Base-by-base conservation (phyloP, 2,113 vertebrate species). In the Serinus canaria region DNA sequence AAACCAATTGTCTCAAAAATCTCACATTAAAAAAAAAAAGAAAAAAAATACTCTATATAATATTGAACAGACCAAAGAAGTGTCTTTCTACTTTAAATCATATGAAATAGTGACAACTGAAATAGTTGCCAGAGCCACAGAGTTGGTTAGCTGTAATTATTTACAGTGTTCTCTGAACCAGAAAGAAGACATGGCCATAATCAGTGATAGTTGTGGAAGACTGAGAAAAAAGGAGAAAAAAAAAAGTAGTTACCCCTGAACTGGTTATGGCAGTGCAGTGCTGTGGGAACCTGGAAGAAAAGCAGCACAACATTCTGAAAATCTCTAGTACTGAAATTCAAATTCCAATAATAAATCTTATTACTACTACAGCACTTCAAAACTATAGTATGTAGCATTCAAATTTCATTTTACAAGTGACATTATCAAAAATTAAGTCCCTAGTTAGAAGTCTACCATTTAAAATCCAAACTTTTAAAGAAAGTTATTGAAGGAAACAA, bases 161-260 rank as follows among this genome's bases (percentile, higher is more conserved):
- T 87, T 39, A 43, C 9, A 23, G 14, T 6, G 16, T 44, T 63
- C n/a, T 76, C 44, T 59, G 44, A 37, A 95, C 28, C 33, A 90
- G 68, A 81, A 90, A 44, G 11, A 81, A 24, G 35, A 44, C 9
- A 39, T 4, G 1, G 7, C 12, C n/a, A 15, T 35, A 30, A 13
- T 77, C 23, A 33, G 28, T 39, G 27, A 72, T 3, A 39, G n/a
- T 8, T 84, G 69, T 49, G 37, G 22, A 37, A 59, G 13, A 24
- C 2, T 10, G 20, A 9, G 1, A 9, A 41, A 37, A 35, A 35
- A 20, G 7, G 1, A 1, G 24, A 4, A 11, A 15, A 49, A 49
- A 55, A 25, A n/a, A 9, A 46, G 21, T 5, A 58, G 17, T 23
- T 70, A 62, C 8, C 10, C 30, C 15, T 30, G 17, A 50, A 33